These are phyloP conservation scores for Ispidina lecontei DNA, from an alignment of 2,797 vertebrate species.

Conservation along the genomic window DNA sequence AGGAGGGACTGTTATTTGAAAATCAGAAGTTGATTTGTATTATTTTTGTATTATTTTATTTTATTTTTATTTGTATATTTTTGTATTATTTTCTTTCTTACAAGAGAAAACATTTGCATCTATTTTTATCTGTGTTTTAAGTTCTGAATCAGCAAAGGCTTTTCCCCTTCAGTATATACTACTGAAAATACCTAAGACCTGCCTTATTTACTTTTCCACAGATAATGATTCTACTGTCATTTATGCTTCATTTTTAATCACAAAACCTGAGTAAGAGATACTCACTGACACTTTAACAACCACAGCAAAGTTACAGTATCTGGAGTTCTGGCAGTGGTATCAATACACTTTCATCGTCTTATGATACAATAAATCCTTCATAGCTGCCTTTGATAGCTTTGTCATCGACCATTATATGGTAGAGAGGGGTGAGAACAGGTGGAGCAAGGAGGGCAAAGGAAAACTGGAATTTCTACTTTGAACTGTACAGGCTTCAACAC, in stretches of 20 bases:
- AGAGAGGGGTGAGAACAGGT: neutral
- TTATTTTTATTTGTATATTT: too few relatives aligned
- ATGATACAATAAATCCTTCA: neutral
- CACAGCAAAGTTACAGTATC: neutral
- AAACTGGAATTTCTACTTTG: neutral
- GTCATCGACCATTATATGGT: fast-evolving
- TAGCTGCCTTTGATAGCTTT: neutral
- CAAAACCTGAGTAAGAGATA: neutral
- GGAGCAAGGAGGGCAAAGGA: neutral
- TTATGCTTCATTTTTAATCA: neutral
- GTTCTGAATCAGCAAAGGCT: neutral
- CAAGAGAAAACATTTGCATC: neutral
- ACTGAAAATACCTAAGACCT: neutral
- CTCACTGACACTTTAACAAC: neutral
- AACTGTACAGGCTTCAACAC: neutral
- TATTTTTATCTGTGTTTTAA: neutral
- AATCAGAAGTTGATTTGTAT: neutral
- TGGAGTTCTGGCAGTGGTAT: neutral
- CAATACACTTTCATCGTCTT: neutral
- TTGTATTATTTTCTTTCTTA: neutral
- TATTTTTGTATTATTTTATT: neutral
- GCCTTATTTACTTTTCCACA: neutral
- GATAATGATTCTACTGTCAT: neutral
- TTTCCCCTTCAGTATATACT: neutral
- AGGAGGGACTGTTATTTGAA: neutral